Conservation (phyloP, 2,888 invertebrate genomes). For the Cantharis rustica region DNA sequence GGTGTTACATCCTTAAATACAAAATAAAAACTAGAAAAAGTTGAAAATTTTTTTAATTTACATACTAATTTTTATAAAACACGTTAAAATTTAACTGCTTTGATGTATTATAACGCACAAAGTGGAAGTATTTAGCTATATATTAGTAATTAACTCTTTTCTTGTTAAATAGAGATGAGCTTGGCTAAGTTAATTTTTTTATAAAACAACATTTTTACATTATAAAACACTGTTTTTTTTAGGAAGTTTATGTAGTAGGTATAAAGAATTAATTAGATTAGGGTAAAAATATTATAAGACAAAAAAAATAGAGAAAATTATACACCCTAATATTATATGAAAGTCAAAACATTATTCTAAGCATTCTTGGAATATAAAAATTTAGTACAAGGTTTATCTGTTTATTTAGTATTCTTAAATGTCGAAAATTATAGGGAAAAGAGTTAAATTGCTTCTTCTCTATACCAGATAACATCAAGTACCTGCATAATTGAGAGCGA, state of each 20-base stretch:
- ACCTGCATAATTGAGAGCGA: not conserved
- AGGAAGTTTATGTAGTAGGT: not conserved
- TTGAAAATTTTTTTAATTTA: conserved; percentile 47
- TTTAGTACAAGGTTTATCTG: not conserved
- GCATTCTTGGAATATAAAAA: not conserved
- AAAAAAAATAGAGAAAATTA: not conserved
- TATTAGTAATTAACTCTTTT: not conserved
- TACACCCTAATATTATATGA: not conserved
- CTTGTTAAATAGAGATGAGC: not conserved
- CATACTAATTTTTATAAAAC: conserved; percentile 50
- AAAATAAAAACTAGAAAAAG: conserved; percentile 32
- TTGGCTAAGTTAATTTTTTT: too few species aligned
- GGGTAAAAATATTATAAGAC: not conserved
- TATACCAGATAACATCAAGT: not conserved
- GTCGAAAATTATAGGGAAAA: not conserved
- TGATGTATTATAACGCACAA: conserved; percentile 10
- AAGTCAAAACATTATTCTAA: not conserved
- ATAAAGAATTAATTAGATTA: not conserved
- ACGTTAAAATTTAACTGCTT: conserved; percentile 19
- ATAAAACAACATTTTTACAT: too few species aligned
- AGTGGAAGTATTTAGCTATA: not conserved
- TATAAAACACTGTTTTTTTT: too few species aligned
- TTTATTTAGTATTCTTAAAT: not conserved
- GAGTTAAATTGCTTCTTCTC: not conserved
- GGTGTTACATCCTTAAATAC: conserved; percentile 34